phyloP scores from a whole-genome alignment of 2,113 vertebrate species.

The Corynorhinus townsendii region DNA sequence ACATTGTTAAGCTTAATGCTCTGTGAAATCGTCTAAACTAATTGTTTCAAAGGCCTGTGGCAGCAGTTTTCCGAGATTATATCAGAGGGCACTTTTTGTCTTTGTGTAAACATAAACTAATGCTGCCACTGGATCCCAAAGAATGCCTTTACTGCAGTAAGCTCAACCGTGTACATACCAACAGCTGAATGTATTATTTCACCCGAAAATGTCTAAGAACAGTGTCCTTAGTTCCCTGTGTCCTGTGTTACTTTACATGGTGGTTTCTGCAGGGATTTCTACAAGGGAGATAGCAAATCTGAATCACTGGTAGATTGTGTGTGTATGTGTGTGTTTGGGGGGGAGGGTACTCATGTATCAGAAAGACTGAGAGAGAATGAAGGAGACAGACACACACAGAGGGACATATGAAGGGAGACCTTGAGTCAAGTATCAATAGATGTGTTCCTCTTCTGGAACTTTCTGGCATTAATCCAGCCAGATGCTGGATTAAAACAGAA shows the following conservation, averaged over 20 bases:
- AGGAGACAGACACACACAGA: neutral
- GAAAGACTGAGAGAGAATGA: neutral
- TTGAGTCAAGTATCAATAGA: neutral
- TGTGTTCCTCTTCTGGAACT: neutral
- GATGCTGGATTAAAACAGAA: neutral
- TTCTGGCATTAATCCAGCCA: neutral
- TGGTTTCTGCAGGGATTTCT: neutral
- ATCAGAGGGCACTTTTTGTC: constrained; percentile 43
- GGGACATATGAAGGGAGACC: neutral
- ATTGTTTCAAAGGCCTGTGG: constrained; percentile 69
- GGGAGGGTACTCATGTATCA: neutral
- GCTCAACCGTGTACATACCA: neutral
- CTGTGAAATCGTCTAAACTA: constrained; percentile 71
- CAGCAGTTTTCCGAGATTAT: constrained; percentile 67
- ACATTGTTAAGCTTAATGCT: constrained; percentile 69
- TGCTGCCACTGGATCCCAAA: constrained; percentile 33
- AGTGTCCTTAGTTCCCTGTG: neutral
- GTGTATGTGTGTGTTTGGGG: neutral
- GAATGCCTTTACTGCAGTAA: neutral
- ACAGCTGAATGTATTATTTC: neutral
- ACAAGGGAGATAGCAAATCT: neutral
- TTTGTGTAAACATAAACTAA: constrained; percentile 42
- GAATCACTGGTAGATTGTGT: neutral
- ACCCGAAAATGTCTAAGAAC: neutral
- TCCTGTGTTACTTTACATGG: neutral